phyloP scores from a whole-genome alignment of 2,888 invertebrate genomes.

The Xestia rhomboidea region DNA sequence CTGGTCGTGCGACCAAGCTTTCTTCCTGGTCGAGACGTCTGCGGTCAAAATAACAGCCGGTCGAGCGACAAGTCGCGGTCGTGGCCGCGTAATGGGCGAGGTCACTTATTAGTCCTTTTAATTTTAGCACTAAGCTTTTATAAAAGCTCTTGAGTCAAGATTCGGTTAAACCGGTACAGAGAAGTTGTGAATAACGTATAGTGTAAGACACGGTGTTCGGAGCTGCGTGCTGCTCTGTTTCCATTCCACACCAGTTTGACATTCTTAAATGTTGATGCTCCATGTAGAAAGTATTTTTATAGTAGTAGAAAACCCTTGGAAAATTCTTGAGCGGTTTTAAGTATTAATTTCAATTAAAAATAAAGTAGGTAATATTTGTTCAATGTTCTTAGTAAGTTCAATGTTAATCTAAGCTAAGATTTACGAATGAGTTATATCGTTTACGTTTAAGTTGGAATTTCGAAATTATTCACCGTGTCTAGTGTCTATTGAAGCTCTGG shows the following conservation, averaged over 20 bases:
- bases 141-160: background rate
- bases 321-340: background rate
- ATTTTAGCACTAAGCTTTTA: background rate
- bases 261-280: background rate
- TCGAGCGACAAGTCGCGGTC: background rate
- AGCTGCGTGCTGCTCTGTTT: too few relatives aligned
- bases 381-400: slow-evolving; percentile 1
- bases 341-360: slow-evolving; percentile 12
- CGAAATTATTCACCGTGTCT: background rate
- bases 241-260: background rate
- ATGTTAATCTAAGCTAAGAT: slow-evolving; percentile 14
- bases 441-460: slow-evolving; percentile 6
- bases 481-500: background rate
- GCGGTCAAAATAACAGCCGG: background rate
- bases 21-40: background rate
- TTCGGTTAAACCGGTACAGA: background rate
- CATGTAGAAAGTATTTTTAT: background rate
- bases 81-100: background rate
- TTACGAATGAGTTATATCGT: slow-evolving; percentile 3
- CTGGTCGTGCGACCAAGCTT: background rate
- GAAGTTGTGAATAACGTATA: background rate
- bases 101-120: background rate
- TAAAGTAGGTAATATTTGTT: slow-evolving; percentile 5
- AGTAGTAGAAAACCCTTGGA: background rate
- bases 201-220: too few relatives aligned